Percentiles rank a stretch among this genome's conserved stretches.
Evolutionary conservation across 2,113 vertebrate genomes (phyloP).

Genomic region (Zosterops hypoxanthus): DNA sequence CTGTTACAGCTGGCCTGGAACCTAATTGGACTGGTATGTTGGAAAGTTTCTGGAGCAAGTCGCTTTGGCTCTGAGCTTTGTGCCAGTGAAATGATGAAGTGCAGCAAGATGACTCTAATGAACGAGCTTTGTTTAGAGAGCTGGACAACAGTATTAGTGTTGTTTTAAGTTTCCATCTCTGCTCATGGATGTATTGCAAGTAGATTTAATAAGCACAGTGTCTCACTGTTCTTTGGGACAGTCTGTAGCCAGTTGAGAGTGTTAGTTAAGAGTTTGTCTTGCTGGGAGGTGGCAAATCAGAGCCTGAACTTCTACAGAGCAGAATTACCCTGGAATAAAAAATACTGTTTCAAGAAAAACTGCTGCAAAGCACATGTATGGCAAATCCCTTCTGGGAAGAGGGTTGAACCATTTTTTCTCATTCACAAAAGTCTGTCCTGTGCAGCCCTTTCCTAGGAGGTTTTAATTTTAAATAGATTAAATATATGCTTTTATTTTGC

Average conservation of each 20-base stretch:
- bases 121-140: slow-evolving; percentile 38
- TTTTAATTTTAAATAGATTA: background rate
- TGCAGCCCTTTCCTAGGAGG: background rate
- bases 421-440: background rate
- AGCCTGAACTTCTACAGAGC: background rate
- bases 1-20: slow-evolving; percentile 53
- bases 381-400: background rate
- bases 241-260: background rate
- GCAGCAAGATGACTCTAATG: slow-evolving; percentile 22
- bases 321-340: background rate
- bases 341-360: background rate
- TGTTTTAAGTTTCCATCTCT: slow-evolving; percentile 40
- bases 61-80: background rate
- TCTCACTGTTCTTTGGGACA: background rate
- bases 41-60: slow-evolving; percentile 60
- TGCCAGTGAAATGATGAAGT: slow-evolving; percentile 47
- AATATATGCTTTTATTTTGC: background rate
- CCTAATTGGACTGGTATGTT: slow-evolving; percentile 49
- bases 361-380: background rate
- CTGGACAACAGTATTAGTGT: slow-evolving; percentile 4
- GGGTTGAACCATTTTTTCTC: background rate
- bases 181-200: background rate
- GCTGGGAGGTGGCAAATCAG: background rate
- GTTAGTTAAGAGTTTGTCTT: background rate
- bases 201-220: background rate